A percentile compares a stretch with the other conserved stretches of the same genome.
Evolutionary conservation across 2,797 vertebrate species (phyloP).

Genomic region (Hapalemur alaotrensis): DNA sequence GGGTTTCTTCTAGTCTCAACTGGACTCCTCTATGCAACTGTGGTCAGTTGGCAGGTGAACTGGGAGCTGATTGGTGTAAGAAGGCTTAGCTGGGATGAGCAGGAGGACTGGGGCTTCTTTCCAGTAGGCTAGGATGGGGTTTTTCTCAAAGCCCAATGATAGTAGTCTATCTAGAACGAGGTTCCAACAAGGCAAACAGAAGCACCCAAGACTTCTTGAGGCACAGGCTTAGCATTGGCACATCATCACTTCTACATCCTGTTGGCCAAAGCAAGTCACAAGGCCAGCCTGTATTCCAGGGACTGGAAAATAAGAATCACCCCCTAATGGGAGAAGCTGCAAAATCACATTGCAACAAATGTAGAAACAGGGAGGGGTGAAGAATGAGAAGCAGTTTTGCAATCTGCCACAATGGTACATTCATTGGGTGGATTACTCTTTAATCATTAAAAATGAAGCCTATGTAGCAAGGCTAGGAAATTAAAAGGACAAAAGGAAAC

Average conservation of each 20-base stretch:
- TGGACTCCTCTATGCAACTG: neutral
- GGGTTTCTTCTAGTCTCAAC: neutral
- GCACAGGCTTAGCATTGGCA: neutral
- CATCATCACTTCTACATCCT: neutral
- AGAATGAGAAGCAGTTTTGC: neutral
- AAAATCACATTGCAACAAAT: neutral
- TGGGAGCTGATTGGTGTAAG: too few species aligned
- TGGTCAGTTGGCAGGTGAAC: neutral
- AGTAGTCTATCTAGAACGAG: neutral
- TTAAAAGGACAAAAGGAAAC: conserved; percentile 18
- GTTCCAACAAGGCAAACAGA: neutral
- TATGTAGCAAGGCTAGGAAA: neutral
- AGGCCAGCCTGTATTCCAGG: neutral
- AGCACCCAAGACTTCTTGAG: neutral
- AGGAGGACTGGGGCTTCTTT: neutral
- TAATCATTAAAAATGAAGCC: neutral
- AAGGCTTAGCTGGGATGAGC: neutral
- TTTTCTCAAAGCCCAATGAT: neutral
- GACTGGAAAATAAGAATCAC: neutral
- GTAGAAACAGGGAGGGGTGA: neutral
- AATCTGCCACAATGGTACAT: neutral
- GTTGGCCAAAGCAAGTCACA: neutral
- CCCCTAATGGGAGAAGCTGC: neutral
- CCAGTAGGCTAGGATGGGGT: neutral
- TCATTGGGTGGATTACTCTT: neutral